A percentile compares a stretch with the other conserved stretches of the same genome.
Evolutionary conservation across 2,888 invertebrate species (phyloP).

Genomic region (Cyclophora albipunctata): DNA sequence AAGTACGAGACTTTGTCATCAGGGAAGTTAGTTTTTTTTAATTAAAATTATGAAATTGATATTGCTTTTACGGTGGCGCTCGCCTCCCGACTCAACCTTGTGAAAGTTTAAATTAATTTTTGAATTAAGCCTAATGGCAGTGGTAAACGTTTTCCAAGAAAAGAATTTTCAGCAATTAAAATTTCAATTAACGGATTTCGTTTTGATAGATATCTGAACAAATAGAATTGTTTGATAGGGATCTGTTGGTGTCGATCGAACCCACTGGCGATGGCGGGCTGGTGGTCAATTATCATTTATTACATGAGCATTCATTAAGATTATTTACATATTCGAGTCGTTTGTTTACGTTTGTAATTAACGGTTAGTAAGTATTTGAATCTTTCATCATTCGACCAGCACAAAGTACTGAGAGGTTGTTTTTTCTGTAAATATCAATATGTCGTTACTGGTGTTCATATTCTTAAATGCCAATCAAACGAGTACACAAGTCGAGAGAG

Average conservation of each 20-base stretch:
- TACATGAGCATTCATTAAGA: too few species aligned
- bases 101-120: conserved; percentile 76
- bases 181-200: conserved; percentile 46
- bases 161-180: conserved; percentile 68
- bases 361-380: too few species aligned
- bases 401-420: too few species aligned
- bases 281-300: too few species aligned
- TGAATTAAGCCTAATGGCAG: conserved; percentile 72
- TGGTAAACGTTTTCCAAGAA: conserved; percentile 68
- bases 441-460: too few species aligned
- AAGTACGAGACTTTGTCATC: conserved; percentile 74
- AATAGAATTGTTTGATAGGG: too few species aligned
- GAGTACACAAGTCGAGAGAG: conserved; percentile 62
- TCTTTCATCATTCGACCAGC: too few species aligned
- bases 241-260: too few species aligned
- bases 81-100: conserved; percentile 65
- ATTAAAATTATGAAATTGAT: conserved; percentile 77
- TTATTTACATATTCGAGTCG: too few species aligned
- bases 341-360: too few species aligned
- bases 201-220: neutral
- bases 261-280: too few species aligned
- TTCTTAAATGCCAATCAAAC: conserved; percentile 56
- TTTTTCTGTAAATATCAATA: too few species aligned
- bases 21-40: conserved; percentile 73
- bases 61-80: conserved; percentile 67